These are phyloP conservation scores for Entelurus aequoreus DNA, from an alignment of 2,113 vertebrate genomes.

Conservation along the genomic window DNA sequence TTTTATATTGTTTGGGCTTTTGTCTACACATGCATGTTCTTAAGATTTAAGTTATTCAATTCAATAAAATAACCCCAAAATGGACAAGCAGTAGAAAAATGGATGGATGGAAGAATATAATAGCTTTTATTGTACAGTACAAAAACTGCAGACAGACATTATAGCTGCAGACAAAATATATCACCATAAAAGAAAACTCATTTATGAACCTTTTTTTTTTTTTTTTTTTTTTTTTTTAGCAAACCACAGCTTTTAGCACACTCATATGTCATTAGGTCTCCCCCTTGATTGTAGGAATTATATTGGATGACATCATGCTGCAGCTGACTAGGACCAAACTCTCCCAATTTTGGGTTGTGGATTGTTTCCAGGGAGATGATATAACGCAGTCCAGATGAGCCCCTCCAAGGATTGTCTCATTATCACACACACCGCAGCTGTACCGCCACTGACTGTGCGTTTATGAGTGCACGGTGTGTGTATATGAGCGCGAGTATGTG, in stretches of 20 bases:
- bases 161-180: slow-evolving; percentile 42
- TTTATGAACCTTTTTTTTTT: background rate
- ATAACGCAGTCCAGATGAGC: slow-evolving; percentile 66
- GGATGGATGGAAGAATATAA: background rate
- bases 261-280: slow-evolving; percentile 56
- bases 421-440: slow-evolving; percentile 63
- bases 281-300: slow-evolving; percentile 58
- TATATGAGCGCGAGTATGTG: slow-evolving; percentile 7
- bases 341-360: slow-evolving; percentile 60
- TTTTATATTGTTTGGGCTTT: background rate
- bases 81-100: too few relatives aligned
- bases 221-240: slow-evolving; percentile 21
- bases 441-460: slow-evolving; percentile 40
- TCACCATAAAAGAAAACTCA: slow-evolving; percentile 50
- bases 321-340: slow-evolving; percentile 65
- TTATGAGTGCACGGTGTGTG: slow-evolving; percentile 10
- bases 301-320: slow-evolving; percentile 67
- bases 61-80: background rate
- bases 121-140: background rate
- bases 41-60: background rate
- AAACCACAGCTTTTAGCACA: slow-evolving; percentile 53
- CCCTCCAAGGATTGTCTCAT: slow-evolving; percentile 66
- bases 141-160: slow-evolving; percentile 32
- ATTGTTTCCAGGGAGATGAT: slow-evolving; percentile 63
- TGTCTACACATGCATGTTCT: background rate